Conservation (phyloP, 2,888 invertebrate species). For the Lampropteryx suffumata region DNA sequence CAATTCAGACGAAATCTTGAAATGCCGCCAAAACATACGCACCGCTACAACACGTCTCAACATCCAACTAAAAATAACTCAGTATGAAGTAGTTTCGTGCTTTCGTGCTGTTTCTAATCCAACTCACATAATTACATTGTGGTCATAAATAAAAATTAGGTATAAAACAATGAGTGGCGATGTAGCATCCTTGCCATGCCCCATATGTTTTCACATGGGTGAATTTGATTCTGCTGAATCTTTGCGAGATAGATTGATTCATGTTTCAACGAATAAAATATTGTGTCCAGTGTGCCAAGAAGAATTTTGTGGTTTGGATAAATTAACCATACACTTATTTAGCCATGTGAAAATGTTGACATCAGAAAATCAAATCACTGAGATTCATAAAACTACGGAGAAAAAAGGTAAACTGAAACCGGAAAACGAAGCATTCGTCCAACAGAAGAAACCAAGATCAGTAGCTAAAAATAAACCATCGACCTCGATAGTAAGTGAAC, state of each 20-base stretch:
- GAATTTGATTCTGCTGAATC: slow-evolving; percentile 87
- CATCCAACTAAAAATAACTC: slow-evolving; percentile 71
- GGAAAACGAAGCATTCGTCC: slow-evolving; percentile 45
- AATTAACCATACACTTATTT: slow-evolving; percentile 92
- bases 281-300: slow-evolving; percentile 91
- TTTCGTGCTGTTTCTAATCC: slow-evolving; percentile 15
- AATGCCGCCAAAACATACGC: slow-evolving; percentile 67
- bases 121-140: background rate
- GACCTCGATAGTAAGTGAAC: slow-evolving; percentile 47
- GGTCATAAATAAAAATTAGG: too few relatives aligned
- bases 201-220: slow-evolving; percentile 88
- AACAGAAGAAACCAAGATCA: slow-evolving; percentile 59
- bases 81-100: slow-evolving; percentile 60
- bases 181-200: slow-evolving; percentile 86
- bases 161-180: slow-evolving; percentile 77
- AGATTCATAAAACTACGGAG: slow-evolving; percentile 37
- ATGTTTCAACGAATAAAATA: slow-evolving; percentile 88
- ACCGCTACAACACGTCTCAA: slow-evolving; percentile 29
- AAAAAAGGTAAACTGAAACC: slow-evolving; percentile 39
- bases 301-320: slow-evolving; percentile 89
- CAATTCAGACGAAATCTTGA: slow-evolving; percentile 56
- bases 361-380: slow-evolving; percentile 38
- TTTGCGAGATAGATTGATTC: slow-evolving; percentile 87
- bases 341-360: slow-evolving; percentile 83
- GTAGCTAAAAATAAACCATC: slow-evolving; percentile 71